Evolutionary conservation across 2,888 invertebrate species (phyloP), one percentile per base, ranked within the genome.

Genomic region (Polylopha cassiicola): DNA sequence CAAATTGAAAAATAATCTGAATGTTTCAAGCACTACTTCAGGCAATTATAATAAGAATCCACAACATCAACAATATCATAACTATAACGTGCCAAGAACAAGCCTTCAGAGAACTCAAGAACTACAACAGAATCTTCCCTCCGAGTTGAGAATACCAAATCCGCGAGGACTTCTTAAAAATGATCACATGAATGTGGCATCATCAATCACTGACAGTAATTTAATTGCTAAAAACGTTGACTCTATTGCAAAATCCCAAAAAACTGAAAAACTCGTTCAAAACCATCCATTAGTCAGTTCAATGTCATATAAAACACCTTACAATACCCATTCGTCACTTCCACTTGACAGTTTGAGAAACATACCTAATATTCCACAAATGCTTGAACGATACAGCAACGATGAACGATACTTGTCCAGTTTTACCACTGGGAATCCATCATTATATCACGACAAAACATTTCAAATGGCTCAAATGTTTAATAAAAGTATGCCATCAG

Each of bases 381-480:
- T 89, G 67, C 75, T 89, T 27, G 89, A 89, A 53, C 69, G 89
- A 26, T 88, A 87, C 58, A 64, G 77, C 1, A 85, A 84, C 47
- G 88, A 89, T 29, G 89, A 89, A 50, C 72, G 88, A 44, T 86
- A 88, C 63, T 67, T 89, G 50, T 71, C 86, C 1, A 76, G 79
- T 27, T 79, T 88, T 51, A 80, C 87, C 32, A 66, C 75, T 30
- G 61, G 76, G 13, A 61, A 72, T 14, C 63, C 85, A 5, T 58
- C 86, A 9, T 74, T 87, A 36, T 89, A 88, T 51, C 88, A 88
- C 44, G 89, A 89, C 30, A 89, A 89, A 61, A 77, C 78, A 14
- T 87, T 86, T 66, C 87, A 88, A 57, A 88, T 88, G 65, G 87
- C 89, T 0, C 89, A 89, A 55, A 87, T 89, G 74, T 89, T 87